A percentile compares a stretch with the other conserved stretches of the same genome.
phyloP scores from a whole-genome alignment of 2,797 vertebrate species.

The Acanthopagrus latus region DNA sequence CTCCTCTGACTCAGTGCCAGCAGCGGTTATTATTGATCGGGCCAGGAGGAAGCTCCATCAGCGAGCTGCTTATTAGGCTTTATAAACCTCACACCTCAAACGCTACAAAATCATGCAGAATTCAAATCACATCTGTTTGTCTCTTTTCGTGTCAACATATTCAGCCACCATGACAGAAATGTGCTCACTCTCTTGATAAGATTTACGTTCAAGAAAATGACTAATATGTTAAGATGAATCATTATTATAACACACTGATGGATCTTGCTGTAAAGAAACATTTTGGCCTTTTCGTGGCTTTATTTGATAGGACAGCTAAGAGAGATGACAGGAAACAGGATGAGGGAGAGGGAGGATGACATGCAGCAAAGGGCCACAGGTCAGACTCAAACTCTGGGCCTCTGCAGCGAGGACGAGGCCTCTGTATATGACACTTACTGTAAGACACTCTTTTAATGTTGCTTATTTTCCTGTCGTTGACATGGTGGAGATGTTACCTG shows the following conservation, averaged over 20 bases:
- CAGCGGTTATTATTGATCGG: slow-evolving; percentile 66
- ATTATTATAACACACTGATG: background rate
- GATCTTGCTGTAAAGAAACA: background rate
- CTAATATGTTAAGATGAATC: background rate
- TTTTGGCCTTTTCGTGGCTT: no score
- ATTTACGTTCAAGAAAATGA: background rate
- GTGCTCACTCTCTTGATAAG: background rate
- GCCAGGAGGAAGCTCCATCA: slow-evolving; percentile 58
- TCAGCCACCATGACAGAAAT: background rate
- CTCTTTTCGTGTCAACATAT: slow-evolving; percentile 4
- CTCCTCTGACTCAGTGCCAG: slow-evolving; percentile 51
- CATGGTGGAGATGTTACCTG: no score
- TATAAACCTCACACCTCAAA: slow-evolving; percentile 55
- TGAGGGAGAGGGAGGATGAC: no score
- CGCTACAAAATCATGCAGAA: slow-evolving; percentile 33
- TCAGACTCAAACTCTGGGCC: no score
- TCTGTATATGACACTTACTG: no score
- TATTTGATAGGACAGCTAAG: no score
- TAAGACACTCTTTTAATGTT: no score
- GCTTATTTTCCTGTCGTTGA: no score
- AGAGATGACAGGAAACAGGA: no score
- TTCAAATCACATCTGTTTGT: slow-evolving; percentile 32
- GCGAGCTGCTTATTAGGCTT: slow-evolving; percentile 58
- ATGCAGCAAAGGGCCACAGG: no score
- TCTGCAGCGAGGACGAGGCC: no score